These are phyloP conservation scores for Drosophila simulans DNA, from an alignment of 1,140 invertebrate genomes.

Conservation along the genomic window DNA sequence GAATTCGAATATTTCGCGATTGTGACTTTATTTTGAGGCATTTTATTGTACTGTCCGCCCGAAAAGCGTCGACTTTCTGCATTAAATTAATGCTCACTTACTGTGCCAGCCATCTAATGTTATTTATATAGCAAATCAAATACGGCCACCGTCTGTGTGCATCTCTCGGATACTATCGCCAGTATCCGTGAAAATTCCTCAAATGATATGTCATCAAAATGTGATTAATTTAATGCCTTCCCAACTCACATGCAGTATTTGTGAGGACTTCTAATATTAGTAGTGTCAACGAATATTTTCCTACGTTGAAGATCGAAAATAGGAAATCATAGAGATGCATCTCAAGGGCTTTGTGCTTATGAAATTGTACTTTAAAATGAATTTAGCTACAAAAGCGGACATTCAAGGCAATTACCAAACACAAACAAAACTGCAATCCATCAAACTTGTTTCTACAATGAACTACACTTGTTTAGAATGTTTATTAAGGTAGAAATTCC, in stretches of 20 bases:
- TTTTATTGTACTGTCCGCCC: conserved; percentile 34
- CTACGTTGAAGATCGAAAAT: background rate
- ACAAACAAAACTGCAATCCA: no score
- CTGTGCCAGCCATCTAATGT: conserved; percentile 62
- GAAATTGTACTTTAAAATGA: background rate
- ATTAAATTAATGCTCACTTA: conserved; percentile 74
- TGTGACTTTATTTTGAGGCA: conserved; percentile 56
- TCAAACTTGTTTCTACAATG: no score
- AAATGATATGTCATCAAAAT: conserved; percentile 66
- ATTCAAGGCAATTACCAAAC: no score
- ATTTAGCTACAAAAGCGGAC: no score
- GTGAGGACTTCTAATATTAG: conserved; percentile 28
- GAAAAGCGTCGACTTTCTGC: conserved; percentile 46
- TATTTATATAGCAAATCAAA: conserved; percentile 53
- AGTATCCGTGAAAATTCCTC: conserved; percentile 62
- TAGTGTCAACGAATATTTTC: conserved; percentile 20
- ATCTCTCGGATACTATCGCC: conserved; percentile 30
- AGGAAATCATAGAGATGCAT: background rate
- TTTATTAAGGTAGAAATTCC: no score
- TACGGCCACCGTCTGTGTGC: conserved; percentile 11
- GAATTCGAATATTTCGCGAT: conserved; percentile 50
- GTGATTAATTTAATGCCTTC: conserved; percentile 58
- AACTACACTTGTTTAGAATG: no score
- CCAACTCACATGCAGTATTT: conserved; percentile 12
- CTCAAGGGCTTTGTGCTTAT: background rate